Evolutionary conservation across 2,888 invertebrate genomes (phyloP), one percentile per base, ranked within the genome.

Genomic region (Vanessa cardui): DNA sequence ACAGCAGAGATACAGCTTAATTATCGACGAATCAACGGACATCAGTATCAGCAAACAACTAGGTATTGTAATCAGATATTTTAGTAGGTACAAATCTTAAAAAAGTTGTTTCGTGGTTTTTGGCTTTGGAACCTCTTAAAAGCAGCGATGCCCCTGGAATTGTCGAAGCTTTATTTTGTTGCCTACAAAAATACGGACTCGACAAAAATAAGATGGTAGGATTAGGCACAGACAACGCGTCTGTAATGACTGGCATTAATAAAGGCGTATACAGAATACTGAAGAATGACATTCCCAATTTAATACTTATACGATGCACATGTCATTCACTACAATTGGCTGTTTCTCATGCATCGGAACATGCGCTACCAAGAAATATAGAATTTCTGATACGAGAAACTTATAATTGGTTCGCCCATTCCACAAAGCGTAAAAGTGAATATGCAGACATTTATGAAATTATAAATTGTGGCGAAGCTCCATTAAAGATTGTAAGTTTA

Each of bases 161-260:
- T 16, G 47, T 49, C 3, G 18, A 16, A 49, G 47, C 47, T 7
- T 18, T 49, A 18, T 6, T 49, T 49, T 49, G 18, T 49, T 49
- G 47, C 18, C 18, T 49, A 49, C 47, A 49, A 49, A 49, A 49
- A 49, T 49, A 49, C 18, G 47, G 47, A 2, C 47, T 49, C 18
- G 18, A 45, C 18, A 64, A 72, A 45, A 47, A 73, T 70, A 75
- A 77, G 54, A 61, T 81, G 63, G 62, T 79, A 61, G 81, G 78
- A 7, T 74, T 81, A 12, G 81, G 80, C 6, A 77, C 78, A 1
- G 81, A 82, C 54, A 83, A 83, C 73, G 83, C 83, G 4, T 72
- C 79, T 15, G 80, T 80, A 4, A 80, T 83, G 82, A 78, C 76
- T 21, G 80, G 82, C 1, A 31, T 67, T 4, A 74, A 80, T 64